These are phyloP conservation scores for Bilobella aurantiaca DNA, from an alignment of 1,140 invertebrate species.

Conservation along the genomic window DNA sequence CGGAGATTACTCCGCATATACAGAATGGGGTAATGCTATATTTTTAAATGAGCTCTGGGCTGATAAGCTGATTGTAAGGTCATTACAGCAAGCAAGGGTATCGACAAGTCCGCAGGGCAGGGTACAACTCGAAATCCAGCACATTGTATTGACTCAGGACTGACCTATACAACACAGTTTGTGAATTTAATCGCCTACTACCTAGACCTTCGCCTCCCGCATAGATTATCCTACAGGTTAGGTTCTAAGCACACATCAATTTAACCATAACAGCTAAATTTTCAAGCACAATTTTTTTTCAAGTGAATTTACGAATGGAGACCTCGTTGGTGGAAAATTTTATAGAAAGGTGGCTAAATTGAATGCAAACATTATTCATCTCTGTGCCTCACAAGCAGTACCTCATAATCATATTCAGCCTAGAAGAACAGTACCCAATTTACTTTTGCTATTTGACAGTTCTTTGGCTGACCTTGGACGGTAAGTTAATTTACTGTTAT, in stretches of 20 bases:
- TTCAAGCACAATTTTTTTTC: conserved; percentile 36
- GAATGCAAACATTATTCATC: conserved; percentile 68
- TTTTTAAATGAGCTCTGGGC: neutral
- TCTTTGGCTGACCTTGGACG: conserved; percentile 57
- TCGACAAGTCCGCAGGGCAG: conserved; percentile 47
- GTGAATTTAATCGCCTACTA: conserved; percentile 66
- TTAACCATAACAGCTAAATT: neutral
- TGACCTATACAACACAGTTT: conserved; percentile 70
- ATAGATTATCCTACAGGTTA: conserved; percentile 62
- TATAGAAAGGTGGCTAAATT: conserved; percentile 59
- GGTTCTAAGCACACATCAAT: neutral
- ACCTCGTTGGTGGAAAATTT: conserved; percentile 59
- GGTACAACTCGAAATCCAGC: conserved; percentile 50
- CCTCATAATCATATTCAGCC: conserved; percentile 50
- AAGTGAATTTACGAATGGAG: conserved; percentile 60
- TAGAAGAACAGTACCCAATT: conserved; percentile 59
- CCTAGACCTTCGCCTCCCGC: conserved; percentile 62
- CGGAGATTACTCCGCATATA: conserved; percentile 66
- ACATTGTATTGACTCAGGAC: conserved; percentile 62
- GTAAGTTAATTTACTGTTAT: no score
- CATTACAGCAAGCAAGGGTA: conserved; percentile 50
- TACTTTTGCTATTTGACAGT: conserved; percentile 57
- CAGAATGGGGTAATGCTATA: conserved; percentile 51
- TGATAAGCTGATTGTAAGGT: neutral
- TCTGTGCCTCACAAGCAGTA: conserved; percentile 63